Conservation (phyloP, 2,113 vertebrate species). For the Eleginops maclovinus region DNA sequence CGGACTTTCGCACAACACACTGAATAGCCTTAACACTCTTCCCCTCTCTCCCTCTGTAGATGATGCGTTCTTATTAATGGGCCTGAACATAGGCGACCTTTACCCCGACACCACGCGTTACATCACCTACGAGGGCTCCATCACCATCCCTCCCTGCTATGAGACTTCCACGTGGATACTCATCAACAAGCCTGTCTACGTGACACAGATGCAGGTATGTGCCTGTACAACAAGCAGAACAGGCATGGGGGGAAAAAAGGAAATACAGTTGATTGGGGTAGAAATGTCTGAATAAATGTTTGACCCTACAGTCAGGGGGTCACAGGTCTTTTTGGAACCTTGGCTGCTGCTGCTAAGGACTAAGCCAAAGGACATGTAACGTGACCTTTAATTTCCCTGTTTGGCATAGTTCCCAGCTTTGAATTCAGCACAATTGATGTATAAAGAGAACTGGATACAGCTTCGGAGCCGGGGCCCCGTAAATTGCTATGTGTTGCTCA, state of each 20-base stretch:
- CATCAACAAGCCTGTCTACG: constrained; percentile 97
- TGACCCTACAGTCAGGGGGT: no score
- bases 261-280: background rate
- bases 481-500: no score
- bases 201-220: constrained; percentile 95
- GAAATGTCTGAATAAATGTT: no score
- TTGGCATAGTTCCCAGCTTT: background rate
- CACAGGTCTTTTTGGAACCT: no score
- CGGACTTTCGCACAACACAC: constrained; percentile 1
- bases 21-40: background rate
- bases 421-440: no score
- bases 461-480: no score
- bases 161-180: constrained; percentile 97
- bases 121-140: constrained; percentile 96
- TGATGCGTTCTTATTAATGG: constrained; percentile 94
- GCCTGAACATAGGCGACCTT: constrained; percentile 93
- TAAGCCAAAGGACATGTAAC: no score
- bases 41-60: constrained; percentile 78
- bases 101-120: constrained; percentile 96
- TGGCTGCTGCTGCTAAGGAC: no score
- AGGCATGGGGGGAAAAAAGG: background rate
- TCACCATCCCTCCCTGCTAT: constrained; percentile 95
- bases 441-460: no score
- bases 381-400: constrained; percentile 20
- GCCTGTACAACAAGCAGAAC: background rate